These are phyloP conservation scores for Hemicrepidius hirtus DNA, from an alignment of 2,888 invertebrate species.

Conservation along the genomic window DNA sequence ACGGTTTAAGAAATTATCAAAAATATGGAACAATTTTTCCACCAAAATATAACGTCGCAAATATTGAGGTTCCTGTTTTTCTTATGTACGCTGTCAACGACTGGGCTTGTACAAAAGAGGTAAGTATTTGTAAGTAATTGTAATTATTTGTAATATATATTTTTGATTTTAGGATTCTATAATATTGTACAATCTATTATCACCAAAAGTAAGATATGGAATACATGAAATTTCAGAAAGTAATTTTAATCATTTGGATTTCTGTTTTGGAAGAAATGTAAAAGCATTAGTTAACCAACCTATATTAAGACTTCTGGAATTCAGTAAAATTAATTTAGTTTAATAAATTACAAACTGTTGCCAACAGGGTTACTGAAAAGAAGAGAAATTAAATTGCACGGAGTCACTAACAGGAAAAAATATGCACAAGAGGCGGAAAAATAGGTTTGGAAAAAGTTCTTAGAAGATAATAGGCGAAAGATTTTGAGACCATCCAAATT, in stretches of 20 bases:
- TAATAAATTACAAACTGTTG: no score
- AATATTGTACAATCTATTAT: conserved; percentile 65
- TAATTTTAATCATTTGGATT: conserved; percentile 71
- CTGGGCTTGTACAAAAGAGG: conserved; percentile 75
- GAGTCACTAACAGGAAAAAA: no score
- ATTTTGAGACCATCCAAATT: no score
- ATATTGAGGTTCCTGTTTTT: conserved; percentile 76
- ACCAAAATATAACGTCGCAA: conserved; percentile 76
- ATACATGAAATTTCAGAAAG: conserved; percentile 64
- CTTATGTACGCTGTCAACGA: conserved; percentile 80
- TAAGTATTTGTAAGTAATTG: not conserved
- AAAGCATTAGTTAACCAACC: conserved; percentile 53
- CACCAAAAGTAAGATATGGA: conserved; percentile 63
- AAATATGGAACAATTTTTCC: conserved; percentile 74
- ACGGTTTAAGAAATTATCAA: conserved; percentile 72
- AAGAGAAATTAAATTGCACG: no score
- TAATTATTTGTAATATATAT: not conserved
- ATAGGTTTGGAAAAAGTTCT: no score
- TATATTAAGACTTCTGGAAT: not conserved
- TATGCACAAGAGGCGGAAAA: no score
- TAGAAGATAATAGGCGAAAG: no score
- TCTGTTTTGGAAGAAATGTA: conserved; percentile 67
- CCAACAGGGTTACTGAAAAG: no score
- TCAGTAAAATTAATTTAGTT: not conserved
- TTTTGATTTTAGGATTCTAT: conserved; percentile 67